Evolutionary conservation across 2,888 invertebrate species (phyloP).

Genomic region (Toxonevra muliebris): DNA sequence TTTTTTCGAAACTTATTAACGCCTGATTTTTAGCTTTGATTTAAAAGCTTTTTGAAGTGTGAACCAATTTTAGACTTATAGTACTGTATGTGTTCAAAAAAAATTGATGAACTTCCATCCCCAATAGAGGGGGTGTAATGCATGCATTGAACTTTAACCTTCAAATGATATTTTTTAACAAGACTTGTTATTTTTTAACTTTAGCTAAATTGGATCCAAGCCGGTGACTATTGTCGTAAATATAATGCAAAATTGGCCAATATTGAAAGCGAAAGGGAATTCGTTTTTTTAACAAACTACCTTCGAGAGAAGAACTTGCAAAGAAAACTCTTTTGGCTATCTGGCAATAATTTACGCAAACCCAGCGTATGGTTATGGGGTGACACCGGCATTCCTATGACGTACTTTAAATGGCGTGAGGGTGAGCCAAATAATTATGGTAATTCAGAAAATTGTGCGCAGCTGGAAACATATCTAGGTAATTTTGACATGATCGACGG

Average conservation of each 20-base stretch:
- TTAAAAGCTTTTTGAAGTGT: no score
- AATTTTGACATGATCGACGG: no score
- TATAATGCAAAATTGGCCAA: slow-evolving; percentile 51
- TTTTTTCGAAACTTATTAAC: no score
- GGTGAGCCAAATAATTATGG: slow-evolving; percentile 48
- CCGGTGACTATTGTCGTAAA: slow-evolving; percentile 46
- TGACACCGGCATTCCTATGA: slow-evolving; percentile 48
- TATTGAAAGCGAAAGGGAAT: slow-evolving; percentile 49
- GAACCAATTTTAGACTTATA: no score
- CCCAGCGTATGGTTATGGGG: slow-evolving; percentile 50
- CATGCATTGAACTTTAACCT: no score
- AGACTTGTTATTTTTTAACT: not conserved
- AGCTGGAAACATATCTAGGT: no score
- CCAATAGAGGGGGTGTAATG: no score
- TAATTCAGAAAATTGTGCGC: slow-evolving; percentile 50
- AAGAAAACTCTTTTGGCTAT: slow-evolving; percentile 49
- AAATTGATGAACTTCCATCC: no score
- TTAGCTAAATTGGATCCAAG: slow-evolving; percentile 52
- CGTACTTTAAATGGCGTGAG: slow-evolving; percentile 47
- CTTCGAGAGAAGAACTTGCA: slow-evolving; percentile 47
- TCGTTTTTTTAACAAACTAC: slow-evolving; percentile 46
- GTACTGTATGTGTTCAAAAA: no score
- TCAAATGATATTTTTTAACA: no score
- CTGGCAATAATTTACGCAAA: slow-evolving; percentile 49
- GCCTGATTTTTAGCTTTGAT: no score